Conservation (phyloP, 2,113 vertebrate species). For the Leucopsar rothschildi region DNA sequence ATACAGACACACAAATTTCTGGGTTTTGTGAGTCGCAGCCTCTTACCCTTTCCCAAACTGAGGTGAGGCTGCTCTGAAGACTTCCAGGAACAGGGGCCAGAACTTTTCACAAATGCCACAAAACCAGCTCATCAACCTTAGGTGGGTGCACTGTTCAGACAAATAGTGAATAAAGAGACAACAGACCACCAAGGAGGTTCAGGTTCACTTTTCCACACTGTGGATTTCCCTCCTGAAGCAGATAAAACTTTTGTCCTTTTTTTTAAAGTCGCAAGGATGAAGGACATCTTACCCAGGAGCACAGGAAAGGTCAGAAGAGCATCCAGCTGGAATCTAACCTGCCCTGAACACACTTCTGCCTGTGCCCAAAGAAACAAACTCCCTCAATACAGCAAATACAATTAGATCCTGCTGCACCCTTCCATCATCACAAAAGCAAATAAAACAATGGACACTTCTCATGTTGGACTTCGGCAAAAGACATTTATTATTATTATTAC, state of each 20-base stretch:
- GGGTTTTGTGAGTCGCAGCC: not conserved
- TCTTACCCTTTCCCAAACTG: not conserved
- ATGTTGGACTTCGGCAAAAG: constrained; percentile 65
- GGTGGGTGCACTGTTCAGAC: not conserved
- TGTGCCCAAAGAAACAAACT: not conserved
- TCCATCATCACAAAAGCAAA: constrained; percentile 19
- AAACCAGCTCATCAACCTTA: not conserved
- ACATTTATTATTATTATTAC: constrained; percentile 63
- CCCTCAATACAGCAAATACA: not conserved
- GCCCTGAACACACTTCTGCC: not conserved
- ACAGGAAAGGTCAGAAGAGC: not conserved
- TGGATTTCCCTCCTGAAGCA: not conserved
- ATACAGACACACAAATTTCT: not conserved
- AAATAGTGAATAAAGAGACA: not conserved
- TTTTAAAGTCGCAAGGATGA: not conserved
- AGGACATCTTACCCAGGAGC: not conserved
- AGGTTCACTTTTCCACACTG: not conserved
- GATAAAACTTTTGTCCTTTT: not conserved
- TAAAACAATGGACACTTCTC: constrained; percentile 53
- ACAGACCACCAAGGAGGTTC: not conserved
- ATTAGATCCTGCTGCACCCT: not conserved
- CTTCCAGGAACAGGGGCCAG: not conserved
- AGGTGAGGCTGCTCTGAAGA: not conserved
- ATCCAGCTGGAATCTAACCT: not conserved
- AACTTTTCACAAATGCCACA: accelerated